Evolutionary conservation across 2,888 invertebrate genomes (phyloP), one percentile per base, ranked within the genome.

Genomic region (Eristalinus aeneus): DNA sequence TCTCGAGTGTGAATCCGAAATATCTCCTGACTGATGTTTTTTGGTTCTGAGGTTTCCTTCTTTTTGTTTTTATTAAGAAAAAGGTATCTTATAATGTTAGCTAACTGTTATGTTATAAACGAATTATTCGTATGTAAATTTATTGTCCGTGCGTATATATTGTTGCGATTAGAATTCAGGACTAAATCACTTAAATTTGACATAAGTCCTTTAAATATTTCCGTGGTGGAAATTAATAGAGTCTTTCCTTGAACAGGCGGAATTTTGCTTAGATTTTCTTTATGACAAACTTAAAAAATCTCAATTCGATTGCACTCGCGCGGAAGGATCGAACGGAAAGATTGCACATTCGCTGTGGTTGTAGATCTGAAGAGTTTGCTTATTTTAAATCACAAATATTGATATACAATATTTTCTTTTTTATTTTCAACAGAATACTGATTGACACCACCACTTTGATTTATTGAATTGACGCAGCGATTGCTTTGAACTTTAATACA

Each of bases 81-180:
- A 34, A 34, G 6, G 34, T 64, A n/a, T 74, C 54, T 73, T 82
- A 68, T 68, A 54, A 60, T 84, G 87, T 88, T 61, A 82, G 83
- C 73, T 89, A 87, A 89, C 88, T 90, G 92, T 92, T 92, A 92
- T 90, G 92, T 92, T 92, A 92, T 92, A 89, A 92, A 92, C 72
- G 92, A 92, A 90, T 91, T 91, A 89, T 91, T 90, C 88, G 91
- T 89, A 88, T 91, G 90, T 89, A 90, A 85, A 88, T 92, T 92
- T 89, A 90, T 68, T 90, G 90, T 90, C 88, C 92, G 89, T 73
- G 90, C 85, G 88, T 91, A 89, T 73, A 90, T 73, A 74, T 86
- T 89, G 89, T 90, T 91, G 85, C 91, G 90, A 89, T 92, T 91
- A 89, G 91, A 91, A 88, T 91, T 91, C 85, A 91, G 88, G 87